Conservation (phyloP, 2,888 invertebrate species). For the Hybos culiciformis region DNA sequence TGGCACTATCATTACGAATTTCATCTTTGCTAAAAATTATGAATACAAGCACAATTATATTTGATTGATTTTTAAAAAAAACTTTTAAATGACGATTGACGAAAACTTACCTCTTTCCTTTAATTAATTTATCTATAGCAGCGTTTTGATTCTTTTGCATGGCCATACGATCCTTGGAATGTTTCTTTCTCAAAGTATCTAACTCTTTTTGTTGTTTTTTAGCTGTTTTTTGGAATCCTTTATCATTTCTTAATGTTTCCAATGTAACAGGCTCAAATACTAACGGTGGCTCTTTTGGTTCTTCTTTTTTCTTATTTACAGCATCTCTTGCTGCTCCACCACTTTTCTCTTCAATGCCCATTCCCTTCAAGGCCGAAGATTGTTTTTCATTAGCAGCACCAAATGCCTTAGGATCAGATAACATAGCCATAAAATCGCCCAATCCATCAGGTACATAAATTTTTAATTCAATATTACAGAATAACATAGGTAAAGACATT, state of each 20-base stretch:
- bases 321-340: slow-evolving; percentile 50
- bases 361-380: slow-evolving; percentile 83
- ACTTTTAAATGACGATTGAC: background rate
- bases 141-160: slow-evolving; percentile 86
- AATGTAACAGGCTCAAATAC: slow-evolving; percentile 86
- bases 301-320: slow-evolving; percentile 56
- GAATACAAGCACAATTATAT: background rate
- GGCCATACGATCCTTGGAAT: slow-evolving; percentile 78
- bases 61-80: background rate
- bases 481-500: slow-evolving; percentile 96
- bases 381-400: slow-evolving; percentile 76
- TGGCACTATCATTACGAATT: slow-evolving; percentile 59
- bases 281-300: slow-evolving; percentile 57
- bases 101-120: slow-evolving; percentile 73
- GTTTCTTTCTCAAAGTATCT: slow-evolving; percentile 81
- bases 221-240: slow-evolving; percentile 80
- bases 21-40: slow-evolving; percentile 56
- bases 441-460: slow-evolving; percentile 99
- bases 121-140: slow-evolving; percentile 84
- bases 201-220: slow-evolving; percentile 94
- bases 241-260: slow-evolving; percentile 75
- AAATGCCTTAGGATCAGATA: slow-evolving; percentile 89
- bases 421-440: slow-evolving; percentile 95
- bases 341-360: slow-evolving; percentile 77
- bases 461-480: slow-evolving; percentile 97